Percentiles rank a stretch among this genome's conserved stretches.
These are phyloP conservation scores for Petrolisthes cinctipes DNA, from an alignment of 2,888 invertebrate genomes.

Conservation along the genomic window DNA sequence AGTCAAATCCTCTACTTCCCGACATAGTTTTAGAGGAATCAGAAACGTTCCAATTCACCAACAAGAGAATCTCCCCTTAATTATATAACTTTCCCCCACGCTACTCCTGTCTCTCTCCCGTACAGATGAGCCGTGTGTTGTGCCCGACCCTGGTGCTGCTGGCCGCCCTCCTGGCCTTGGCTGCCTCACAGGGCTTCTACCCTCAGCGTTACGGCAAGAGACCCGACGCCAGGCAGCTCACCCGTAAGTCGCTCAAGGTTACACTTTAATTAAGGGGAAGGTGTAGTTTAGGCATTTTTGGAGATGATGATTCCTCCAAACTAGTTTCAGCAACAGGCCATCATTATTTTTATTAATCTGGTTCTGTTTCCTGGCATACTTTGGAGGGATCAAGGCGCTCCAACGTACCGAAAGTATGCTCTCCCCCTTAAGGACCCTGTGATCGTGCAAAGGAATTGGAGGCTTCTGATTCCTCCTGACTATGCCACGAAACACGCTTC, in stretches of 20 bases:
- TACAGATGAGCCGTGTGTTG: slow-evolving; percentile 40
- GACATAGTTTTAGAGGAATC: background rate
- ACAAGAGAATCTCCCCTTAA: background rate
- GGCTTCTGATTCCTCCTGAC: too few species aligned
- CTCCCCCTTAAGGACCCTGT: too few species aligned
- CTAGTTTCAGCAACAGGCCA: too few species aligned
- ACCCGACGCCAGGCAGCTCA: slow-evolving; percentile 28
- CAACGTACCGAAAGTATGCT: too few species aligned
- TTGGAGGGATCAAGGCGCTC: too few species aligned
- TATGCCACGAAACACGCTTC: too few species aligned
- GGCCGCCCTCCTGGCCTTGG: slow-evolving; percentile 30
- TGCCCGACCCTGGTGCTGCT: slow-evolving; percentile 37
- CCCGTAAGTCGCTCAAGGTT: slow-evolving; percentile 1
- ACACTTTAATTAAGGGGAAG: background rate
- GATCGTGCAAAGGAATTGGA: too few species aligned
- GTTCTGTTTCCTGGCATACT: too few species aligned
- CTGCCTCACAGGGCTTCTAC: slow-evolving; percentile 52
- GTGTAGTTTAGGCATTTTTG: too few species aligned
- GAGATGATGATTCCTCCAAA: too few species aligned
- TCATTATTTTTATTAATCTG: too few species aligned
- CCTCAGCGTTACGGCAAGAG: slow-evolving; percentile 53
- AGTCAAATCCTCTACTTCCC: background rate
- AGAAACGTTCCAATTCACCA: too few species aligned
- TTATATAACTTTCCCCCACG: background rate
- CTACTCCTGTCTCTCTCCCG: background rate